A percentile compares a stretch with the other conserved stretches of the same genome.
phyloP scores from a whole-genome alignment of 2,888 invertebrate species.

The Meliscaeva auricollis region DNA sequence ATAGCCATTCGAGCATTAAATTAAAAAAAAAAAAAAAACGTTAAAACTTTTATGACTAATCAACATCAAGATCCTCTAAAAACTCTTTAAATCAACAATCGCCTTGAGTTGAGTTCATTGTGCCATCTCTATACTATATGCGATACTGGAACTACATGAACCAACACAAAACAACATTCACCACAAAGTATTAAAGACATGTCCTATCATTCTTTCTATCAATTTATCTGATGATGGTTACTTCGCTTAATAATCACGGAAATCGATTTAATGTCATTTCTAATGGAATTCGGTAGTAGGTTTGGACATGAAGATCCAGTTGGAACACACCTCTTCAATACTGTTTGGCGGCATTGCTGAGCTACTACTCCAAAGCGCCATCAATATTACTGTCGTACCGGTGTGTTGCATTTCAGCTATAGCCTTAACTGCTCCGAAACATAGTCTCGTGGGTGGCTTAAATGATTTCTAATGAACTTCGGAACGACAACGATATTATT shows the following conservation, averaged over 20 bases:
- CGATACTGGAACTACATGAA: neutral
- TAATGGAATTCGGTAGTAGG: slow-evolving; percentile 64
- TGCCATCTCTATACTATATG: slow-evolving; percentile 15
- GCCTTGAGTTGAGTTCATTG: slow-evolving; percentile 55
- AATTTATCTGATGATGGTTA: slow-evolving; percentile 47
- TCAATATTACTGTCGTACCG: neutral
- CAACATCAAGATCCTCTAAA: slow-evolving; percentile 41
- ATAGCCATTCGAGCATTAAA: neutral
- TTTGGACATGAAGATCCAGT: slow-evolving; percentile 46
- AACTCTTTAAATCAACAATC: slow-evolving; percentile 46
- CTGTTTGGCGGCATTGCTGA: neutral
- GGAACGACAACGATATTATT: slow-evolving; percentile 43
- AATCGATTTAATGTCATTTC: slow-evolving; percentile 72
- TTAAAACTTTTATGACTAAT: slow-evolving; percentile 46
- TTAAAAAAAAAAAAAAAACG: slow-evolving; percentile 30
- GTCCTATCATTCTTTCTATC: slow-evolving; percentile 43
- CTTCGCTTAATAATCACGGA: slow-evolving; percentile 68
- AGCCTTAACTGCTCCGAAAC: neutral
- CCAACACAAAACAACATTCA: slow-evolving; percentile 13
- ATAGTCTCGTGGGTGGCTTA: slow-evolving; percentile 65
- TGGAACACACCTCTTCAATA: slow-evolving; percentile 28
- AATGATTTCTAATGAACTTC: slow-evolving; percentile 70
- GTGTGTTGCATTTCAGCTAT: no score
- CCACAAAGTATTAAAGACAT: neutral
- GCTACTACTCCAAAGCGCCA: neutral